phyloP scores from a whole-genome alignment of 2,888 invertebrate genomes.

The Abscondita cerata region DNA sequence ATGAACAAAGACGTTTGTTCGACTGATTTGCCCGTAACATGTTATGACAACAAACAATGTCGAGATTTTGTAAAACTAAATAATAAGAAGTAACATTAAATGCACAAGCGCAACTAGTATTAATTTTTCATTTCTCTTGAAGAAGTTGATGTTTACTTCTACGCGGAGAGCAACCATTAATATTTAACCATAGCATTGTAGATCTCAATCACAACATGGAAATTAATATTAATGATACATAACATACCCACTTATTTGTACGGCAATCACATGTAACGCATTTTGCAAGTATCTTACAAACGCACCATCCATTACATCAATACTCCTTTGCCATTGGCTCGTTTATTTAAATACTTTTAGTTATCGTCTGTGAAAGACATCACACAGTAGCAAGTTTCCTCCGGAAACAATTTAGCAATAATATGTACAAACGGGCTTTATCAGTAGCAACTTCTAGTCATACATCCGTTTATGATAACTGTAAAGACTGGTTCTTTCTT shows the following conservation, averaged over 20 bases:
- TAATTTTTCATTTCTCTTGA: constrained; percentile 1
- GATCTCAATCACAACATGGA: constrained; percentile 11
- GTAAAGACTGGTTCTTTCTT: constrained; percentile 41
- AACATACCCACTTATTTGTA: constrained; percentile 9
- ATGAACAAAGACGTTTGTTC: too few relatives aligned
- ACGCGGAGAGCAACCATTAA: neutral
- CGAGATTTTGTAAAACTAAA: too few relatives aligned
- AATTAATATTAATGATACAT: constrained; percentile 10
- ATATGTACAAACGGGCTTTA: constrained; percentile 12
- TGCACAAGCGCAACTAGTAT: constrained; percentile 5
- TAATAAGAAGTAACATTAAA: too few relatives aligned
- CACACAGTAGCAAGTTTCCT: constrained; percentile 27
- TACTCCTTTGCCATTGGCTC: neutral
- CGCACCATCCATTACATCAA: constrained; percentile 5
- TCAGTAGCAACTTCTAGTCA: constrained; percentile 11
- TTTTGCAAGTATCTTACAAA: constrained; percentile 10
- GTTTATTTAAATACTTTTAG: constrained; percentile 1
- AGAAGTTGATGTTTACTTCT: neutral
- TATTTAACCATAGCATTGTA: constrained; percentile 8
- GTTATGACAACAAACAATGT: too few relatives aligned
- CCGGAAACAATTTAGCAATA: constrained; percentile 27
- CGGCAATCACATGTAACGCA: constrained; percentile 5
- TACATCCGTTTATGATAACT: constrained; percentile 40
- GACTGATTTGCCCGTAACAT: too few relatives aligned
- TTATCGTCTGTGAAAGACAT: constrained; percentile 10